These are phyloP conservation scores for Heliconius hermathena DNA, from an alignment of 1,140 invertebrate species.

Conservation along the genomic window DNA sequence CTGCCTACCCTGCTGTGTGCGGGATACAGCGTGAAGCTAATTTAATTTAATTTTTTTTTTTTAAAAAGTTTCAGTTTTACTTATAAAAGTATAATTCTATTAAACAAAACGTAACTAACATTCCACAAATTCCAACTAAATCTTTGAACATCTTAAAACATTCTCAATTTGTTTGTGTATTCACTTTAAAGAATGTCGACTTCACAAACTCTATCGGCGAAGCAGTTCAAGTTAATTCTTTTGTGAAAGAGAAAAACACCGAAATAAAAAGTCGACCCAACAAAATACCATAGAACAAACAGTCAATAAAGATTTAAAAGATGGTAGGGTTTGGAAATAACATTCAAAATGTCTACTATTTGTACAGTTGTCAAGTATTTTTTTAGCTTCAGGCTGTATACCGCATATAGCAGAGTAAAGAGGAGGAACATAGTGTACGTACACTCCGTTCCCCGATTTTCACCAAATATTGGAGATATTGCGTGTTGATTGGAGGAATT, in stretches of 20 bases:
- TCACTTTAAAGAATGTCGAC: conserved; percentile 21
- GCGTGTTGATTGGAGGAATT: too few species aligned
- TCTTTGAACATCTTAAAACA: conserved; percentile 17
- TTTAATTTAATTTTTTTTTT: too few species aligned
- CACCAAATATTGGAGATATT: too few species aligned
- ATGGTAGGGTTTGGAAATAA: not conserved
- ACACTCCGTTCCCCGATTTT: too few species aligned
- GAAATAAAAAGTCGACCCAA: conserved; percentile 17
- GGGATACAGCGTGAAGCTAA: too few species aligned
- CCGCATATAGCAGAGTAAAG: too few species aligned
- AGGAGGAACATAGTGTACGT: too few species aligned
- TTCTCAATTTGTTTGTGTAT: conserved; percentile 22
- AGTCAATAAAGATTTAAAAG: conserved; percentile 1
- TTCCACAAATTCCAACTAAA: conserved; percentile 1
- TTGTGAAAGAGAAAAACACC: conserved; percentile 27
- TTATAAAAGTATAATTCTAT: not conserved
- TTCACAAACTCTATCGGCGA: conserved; percentile 17
- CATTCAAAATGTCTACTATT: not conserved
- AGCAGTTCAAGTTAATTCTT: conserved; percentile 24
- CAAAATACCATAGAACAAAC: not conserved
- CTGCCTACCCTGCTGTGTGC: too few species aligned
- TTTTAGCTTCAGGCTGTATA: not conserved
- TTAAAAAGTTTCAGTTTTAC: not conserved
- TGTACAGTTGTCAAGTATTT: not conserved
- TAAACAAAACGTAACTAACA: not conserved